phyloP scores from a whole-genome alignment of 2,797 vertebrate genomes.

The Enteromius argenteus region DNA sequence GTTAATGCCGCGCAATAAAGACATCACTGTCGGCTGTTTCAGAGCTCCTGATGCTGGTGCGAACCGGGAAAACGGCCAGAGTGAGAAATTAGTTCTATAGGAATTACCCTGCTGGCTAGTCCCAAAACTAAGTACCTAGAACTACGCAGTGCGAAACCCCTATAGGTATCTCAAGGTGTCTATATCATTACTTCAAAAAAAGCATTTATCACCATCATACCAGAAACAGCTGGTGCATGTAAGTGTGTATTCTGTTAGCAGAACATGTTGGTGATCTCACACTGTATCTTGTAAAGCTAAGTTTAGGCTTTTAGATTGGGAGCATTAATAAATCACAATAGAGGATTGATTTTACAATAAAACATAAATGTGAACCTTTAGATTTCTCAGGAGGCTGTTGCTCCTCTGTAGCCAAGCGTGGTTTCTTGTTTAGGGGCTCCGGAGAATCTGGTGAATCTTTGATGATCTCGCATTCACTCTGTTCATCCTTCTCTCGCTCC shows the following conservation, averaged over 20 bases:
- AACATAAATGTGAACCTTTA: constrained; percentile 82
- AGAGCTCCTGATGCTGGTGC: too few species aligned
- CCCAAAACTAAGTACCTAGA: too few species aligned
- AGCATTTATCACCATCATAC: background rate
- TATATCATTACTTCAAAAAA: background rate
- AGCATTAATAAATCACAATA: background rate
- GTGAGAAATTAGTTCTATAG: too few species aligned
- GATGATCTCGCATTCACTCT: constrained; percentile 90
- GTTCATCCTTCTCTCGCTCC: constrained; percentile 91
- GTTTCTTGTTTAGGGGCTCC: constrained; percentile 96
- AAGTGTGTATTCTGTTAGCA: background rate
- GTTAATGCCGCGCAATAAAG: too few species aligned
- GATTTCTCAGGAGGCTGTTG: constrained; percentile 86
- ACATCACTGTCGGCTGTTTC: too few species aligned
- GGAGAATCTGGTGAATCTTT: constrained; percentile 98
- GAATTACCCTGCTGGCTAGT: too few species aligned
- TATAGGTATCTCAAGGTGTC: too few species aligned
- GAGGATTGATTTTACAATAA: background rate
- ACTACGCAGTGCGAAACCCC: too few species aligned
- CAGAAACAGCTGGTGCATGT: background rate
- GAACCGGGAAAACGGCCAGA: too few species aligned
- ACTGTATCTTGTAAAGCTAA: background rate
- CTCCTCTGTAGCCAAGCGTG: constrained; percentile 87
- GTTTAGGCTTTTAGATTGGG: background rate
- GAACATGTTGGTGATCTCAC: background rate